phyloP scores from a whole-genome alignment of 2,113 vertebrate species.

The Oreamnos americanus region DNA sequence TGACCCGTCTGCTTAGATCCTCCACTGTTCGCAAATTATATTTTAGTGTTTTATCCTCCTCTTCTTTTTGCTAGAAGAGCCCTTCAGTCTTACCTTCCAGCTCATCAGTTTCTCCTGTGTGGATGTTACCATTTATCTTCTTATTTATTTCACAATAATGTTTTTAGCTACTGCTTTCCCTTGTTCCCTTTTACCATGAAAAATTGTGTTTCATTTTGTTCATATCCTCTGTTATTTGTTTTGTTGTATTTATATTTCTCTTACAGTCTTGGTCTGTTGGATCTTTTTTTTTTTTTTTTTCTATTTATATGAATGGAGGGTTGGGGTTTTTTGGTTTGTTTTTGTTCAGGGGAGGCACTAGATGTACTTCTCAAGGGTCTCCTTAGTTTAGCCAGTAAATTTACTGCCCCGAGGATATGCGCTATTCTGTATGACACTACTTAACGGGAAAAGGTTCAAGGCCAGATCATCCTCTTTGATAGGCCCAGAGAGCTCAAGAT shows the following conservation, averaged over 20 bases:
- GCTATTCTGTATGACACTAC: neutral
- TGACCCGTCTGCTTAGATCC: neutral
- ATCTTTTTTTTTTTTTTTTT: neutral
- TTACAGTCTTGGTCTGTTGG: neutral
- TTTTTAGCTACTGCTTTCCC: neutral
- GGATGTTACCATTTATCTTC: neutral
- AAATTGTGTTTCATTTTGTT: neutral
- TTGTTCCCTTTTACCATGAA: neutral
- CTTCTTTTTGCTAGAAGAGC: neutral
- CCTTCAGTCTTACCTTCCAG: neutral
- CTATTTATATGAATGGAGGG: neutral
- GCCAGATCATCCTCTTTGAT: neutral
- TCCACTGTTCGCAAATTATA: neutral
- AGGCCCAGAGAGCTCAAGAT: neutral
- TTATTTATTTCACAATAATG: neutral
- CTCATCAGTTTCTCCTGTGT: neutral
- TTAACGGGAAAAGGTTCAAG: neutral
- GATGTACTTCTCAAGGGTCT: neutral
- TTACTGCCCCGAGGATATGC: neutral
- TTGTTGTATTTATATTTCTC: neutral
- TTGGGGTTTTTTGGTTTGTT: neutral
- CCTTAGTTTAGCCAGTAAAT: neutral
- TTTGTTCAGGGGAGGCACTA: rapidly evolving
- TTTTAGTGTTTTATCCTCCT: neutral
- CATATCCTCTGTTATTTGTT: neutral